phyloP scores from a whole-genome alignment of 2,113 vertebrate species.

The Rhagologus leucostigma region DNA sequence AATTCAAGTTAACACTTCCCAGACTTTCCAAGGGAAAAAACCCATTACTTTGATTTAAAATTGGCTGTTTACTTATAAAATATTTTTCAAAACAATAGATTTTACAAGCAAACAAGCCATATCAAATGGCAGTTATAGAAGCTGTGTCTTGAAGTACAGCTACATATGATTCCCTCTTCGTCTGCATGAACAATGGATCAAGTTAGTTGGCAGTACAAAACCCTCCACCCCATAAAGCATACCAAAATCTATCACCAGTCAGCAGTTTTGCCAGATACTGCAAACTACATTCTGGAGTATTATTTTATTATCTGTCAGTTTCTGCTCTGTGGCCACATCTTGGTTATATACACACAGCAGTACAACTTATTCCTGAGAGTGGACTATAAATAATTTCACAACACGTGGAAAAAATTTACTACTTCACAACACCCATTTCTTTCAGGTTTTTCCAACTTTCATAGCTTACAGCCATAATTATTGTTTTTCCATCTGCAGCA shows the following conservation, averaged over 20 bases:
- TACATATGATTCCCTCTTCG: background rate
- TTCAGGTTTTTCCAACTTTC: conserved; percentile 34
- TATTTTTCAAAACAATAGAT: background rate
- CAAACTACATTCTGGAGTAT: background rate
- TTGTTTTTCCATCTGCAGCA: conserved; percentile 44
- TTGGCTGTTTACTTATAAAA: background rate
- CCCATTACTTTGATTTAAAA: background rate
- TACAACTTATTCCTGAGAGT: background rate
- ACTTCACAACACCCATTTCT: conserved; percentile 33
- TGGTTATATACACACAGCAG: background rate
- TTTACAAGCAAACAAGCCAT: background rate
- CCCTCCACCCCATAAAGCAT: background rate
- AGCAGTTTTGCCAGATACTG: conserved; percentile 4
- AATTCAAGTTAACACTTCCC: background rate
- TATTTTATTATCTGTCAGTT: background rate
- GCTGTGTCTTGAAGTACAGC: background rate
- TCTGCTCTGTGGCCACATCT: background rate
- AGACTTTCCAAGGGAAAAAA: background rate
- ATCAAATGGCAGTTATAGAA: background rate
- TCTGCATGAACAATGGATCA: background rate
- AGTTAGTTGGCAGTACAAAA: background rate
- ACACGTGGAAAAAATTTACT: conserved; percentile 44
- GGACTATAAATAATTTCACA: conserved; percentile 29
- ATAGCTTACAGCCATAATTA: conserved; percentile 1
- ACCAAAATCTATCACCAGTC: background rate